Evolutionary conservation across 2,113 vertebrate genomes (phyloP).

Genomic region (Bos taurus): ARS-UCD2.0 NC_037331.1:16342001-16342500

Average conservation of each 20-base stretch:
- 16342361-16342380: background rate
- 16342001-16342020: background rate
- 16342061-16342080: background rate
- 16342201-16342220: background rate
- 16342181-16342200: background rate
- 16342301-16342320: background rate
- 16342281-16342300: background rate
- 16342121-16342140: background rate
- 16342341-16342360: background rate
- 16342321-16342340: background rate
- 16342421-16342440: background rate
- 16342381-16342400: background rate
- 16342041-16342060: background rate
- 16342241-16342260: constrained; percentile 1
- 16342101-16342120: background rate
- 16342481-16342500: background rate
- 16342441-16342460: background rate
- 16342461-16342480: background rate
- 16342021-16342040: background rate
- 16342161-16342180: background rate
- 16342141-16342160: background rate
- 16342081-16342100: background rate
- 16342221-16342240: background rate
- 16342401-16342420: constrained; percentile 2
- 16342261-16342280: background rate